Base-by-base conservation (phyloP, 2,113 vertebrate species). In the Gallinago paraguaiae region DNA sequence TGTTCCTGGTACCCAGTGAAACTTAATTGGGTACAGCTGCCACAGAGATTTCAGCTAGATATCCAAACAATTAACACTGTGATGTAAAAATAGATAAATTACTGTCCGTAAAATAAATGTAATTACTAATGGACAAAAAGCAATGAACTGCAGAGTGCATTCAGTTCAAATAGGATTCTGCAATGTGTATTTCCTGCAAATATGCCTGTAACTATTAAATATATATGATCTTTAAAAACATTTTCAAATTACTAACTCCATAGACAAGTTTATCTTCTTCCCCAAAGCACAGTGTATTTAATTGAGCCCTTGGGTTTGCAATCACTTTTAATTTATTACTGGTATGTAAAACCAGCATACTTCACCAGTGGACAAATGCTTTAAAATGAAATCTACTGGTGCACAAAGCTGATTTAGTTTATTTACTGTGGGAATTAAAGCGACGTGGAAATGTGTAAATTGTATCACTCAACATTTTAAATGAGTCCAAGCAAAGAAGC, bases 301-400 rank as follows among this genome's bases (percentile, higher is more conserved):
- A 98, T 92, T 96, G 95, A 95, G 67, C 94, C 92, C 94, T 90
- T 91, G 82, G 92, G 96, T 92, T 94, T 39, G 10, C 82, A 96
- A 96, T 93, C 76, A 82, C 81, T 96, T 96, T 96, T 94, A 96
- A 97, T 97, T 97, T 94, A 94, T 96, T 96, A 94, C 84, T 92
- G 68, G 87, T 96, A 50, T 82, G 43, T 77, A 85, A 95, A 95
- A 88, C 35, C 41, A 92, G 92, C 92, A 48, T 39, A 68, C 59
- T 92, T 96, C 87, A 95, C 81, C 86, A 94, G 35, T 85, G 88
- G 92, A 93, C 82, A 91, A 82, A 69, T 88, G 63, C 35, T 92
- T 95, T 86, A 86, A 97, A 97, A 94, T 93, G 74, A 94, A 97
- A 97, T 78, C 48, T 91, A 82, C 41, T 68, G 31, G 67, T 71